Conservation (phyloP, 2,888 invertebrate genomes). For the Heteropelma amictum region DNA sequence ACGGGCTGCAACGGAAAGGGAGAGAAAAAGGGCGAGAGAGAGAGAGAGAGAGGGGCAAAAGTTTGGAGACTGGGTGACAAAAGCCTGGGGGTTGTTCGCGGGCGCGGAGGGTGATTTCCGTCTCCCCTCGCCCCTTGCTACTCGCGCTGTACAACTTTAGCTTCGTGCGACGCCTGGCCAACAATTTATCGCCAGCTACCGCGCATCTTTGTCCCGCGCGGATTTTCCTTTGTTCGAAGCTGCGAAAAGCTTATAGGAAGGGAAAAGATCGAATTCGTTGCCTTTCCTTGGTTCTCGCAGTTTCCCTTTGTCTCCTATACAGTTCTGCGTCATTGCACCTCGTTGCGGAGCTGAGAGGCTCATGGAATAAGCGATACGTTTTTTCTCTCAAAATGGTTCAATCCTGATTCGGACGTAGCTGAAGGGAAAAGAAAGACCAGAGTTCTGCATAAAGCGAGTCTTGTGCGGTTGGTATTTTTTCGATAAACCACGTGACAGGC, state of each 20-base stretch:
- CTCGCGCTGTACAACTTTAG: constrained; percentile 46
- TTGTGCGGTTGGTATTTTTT: no score
- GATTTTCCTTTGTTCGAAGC: constrained; percentile 50
- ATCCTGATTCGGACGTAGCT: not conserved
- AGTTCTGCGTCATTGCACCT: constrained; percentile 30
- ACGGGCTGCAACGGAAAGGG: not conserved
- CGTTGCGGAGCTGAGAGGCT: constrained; percentile 25
- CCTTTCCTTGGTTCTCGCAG: constrained; percentile 4
- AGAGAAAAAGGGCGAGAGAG: not conserved
- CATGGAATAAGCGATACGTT: constrained; percentile 37
- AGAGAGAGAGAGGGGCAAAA: constrained; percentile 33
- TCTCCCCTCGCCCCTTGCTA: not conserved
- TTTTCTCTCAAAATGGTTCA: not conserved
- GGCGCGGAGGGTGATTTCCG: constrained; percentile 40
- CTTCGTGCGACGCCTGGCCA: constrained; percentile 48
- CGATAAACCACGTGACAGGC: no score
- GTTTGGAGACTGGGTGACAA: constrained; percentile 45
- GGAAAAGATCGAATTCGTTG: constrained; percentile 25
- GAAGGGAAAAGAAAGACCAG: no score
- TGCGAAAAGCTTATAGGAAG: constrained; percentile 9
- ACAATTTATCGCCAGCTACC: constrained; percentile 49
- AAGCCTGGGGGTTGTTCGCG: constrained; percentile 49
- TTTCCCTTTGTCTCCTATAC: constrained; percentile 17
- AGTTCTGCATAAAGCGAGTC: no score
- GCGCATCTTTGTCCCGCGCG: constrained; percentile 52